Percentiles rank a stretch among this genome's conserved stretches.
phyloP scores from a whole-genome alignment of 2,113 vertebrate genomes.

The Malaclemys terrapin region DNA sequence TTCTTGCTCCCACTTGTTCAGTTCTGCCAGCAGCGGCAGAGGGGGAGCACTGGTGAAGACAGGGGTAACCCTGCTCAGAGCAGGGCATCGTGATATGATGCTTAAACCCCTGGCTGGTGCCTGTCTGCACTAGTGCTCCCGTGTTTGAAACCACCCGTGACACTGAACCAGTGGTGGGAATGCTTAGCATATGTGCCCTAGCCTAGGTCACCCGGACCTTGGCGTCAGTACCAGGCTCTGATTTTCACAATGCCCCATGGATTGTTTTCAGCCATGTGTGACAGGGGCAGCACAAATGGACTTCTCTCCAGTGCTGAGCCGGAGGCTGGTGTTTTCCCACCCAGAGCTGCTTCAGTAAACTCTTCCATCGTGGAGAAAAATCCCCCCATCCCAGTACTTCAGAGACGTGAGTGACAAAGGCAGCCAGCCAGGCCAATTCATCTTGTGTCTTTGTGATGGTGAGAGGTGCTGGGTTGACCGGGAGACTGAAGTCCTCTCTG shows the following conservation, averaged over 20 bases:
- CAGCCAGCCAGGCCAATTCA: background rate
- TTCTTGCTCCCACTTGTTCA: no score
- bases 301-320: background rate
- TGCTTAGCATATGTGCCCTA: no score
- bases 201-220: background rate
- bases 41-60: no score
- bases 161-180: no score
- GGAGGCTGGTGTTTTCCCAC: background rate
- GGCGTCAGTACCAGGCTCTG: background rate
- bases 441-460: no score
- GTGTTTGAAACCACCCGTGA: no score
- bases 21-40: no score
- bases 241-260: background rate
- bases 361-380: background rate
- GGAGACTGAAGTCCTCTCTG: no score
- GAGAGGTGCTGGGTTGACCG: background rate
- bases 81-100: no score
- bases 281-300: background rate
- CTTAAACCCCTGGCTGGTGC: no score
- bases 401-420: background rate
- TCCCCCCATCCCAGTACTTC: background rate
- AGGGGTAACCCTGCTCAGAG: no score
- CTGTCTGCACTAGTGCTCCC: no score
- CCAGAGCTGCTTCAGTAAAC: background rate
- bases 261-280: background rate